Evolutionary conservation across 2,888 invertebrate genomes (phyloP).

Genomic region (Callinectes sapidus): DNA sequence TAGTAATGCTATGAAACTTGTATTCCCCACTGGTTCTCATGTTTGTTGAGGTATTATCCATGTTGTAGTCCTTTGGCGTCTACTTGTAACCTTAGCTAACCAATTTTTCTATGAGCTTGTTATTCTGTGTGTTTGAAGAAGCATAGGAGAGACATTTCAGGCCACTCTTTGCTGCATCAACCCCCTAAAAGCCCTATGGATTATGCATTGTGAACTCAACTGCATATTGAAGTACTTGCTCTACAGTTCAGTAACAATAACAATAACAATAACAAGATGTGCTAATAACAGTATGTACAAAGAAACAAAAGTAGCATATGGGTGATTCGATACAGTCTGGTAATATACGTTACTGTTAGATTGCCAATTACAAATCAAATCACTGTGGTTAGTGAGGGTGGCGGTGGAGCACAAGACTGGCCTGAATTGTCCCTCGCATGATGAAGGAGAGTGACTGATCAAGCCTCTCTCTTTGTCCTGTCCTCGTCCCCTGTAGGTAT

Average conservation of each 20-base stretch:
- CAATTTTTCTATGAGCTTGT: conserved; percentile 59
- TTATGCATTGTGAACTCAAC: not conserved
- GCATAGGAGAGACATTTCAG: conserved; percentile 53
- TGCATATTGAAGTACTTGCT: not conserved
- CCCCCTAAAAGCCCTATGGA: not conserved
- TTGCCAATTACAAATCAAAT: not conserved
- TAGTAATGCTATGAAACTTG: conserved; percentile 57
- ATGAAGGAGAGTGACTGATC: conserved; percentile 65
- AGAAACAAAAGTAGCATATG: not conserved
- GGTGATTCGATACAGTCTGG: not conserved
- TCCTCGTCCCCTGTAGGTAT: conserved; percentile 66
- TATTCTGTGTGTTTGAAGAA: conserved; percentile 59
- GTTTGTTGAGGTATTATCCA: conserved; percentile 53
- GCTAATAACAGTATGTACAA: not conserved
- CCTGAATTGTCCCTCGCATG: conserved; percentile 56
- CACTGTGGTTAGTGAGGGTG: not conserved
- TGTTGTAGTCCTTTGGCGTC: conserved; percentile 57
- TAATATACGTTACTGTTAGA: not conserved
- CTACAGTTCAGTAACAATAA: not conserved
- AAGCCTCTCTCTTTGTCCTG: conserved; percentile 60
- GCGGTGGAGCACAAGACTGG: not conserved
- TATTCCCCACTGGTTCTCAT: conserved; percentile 50
- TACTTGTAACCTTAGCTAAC: conserved; percentile 57
- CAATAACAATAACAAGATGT: not conserved
- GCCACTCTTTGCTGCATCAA: not conserved